Base-by-base conservation (phyloP, 2,113 vertebrate genomes). In the Nerophis ophidion region DNA sequence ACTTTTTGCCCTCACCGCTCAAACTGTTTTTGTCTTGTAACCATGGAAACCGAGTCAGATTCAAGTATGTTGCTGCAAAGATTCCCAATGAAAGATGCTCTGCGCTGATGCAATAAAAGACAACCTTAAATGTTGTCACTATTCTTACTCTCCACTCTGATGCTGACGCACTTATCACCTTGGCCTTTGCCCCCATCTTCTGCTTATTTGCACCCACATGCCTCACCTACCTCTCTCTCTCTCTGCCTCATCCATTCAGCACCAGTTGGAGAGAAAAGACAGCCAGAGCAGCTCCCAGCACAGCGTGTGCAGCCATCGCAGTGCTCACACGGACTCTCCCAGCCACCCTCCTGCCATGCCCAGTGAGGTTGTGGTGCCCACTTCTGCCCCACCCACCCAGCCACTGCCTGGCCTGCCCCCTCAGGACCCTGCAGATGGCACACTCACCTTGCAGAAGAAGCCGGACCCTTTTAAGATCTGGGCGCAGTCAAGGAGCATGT, bases 401-500 rank as follows among this genome's bases (percentile, higher is more conserved):
- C 89, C 89, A 5, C 76, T 90, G 70, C 89, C 89, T 33, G 80
- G 82, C 64, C 81, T 90, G 75, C 89, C 87, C 7, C 76, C 88
- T 46, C 85, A 84, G 0, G 97, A 99, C 50, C 92, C 90, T 5
- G 81, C 87, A 4, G 94, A 99, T 89, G 80, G 77, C 63, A 82
- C 92, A 71, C 93, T 93, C 75, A 83, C 93, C 76, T 93, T 93
- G 60, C 94, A 95, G 88, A 99, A 96, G 78, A 99, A 99, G 81
- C 96, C 96, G 50, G 97, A 99, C 88, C 97, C 96, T 0, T 98
- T 99, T 88, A 98, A 98, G 91, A 99, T 99, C 90, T 99, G 97
- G 97, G 95, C 96, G 38, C 96, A 99, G 92, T 99, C 97, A 87
- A 94, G 97, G 93, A 99, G 94, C 90, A 98, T 99, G 95, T 99